phyloP scores from a whole-genome alignment of 2,888 invertebrate species.

The Tanytarsus gracilentus region DNA sequence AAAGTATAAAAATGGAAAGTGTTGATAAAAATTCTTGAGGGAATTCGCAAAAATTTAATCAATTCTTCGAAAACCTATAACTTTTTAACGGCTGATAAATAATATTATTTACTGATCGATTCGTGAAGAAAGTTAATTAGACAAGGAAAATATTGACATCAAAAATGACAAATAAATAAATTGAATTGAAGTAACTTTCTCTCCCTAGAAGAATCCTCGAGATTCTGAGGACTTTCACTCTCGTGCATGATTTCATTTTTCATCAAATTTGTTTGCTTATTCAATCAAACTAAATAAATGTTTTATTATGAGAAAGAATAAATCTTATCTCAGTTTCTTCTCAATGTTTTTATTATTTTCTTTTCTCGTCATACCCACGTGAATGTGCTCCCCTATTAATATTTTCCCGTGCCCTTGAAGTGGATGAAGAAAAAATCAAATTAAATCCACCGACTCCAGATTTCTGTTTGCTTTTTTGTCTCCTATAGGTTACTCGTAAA shows the following conservation, averaged over 20 bases:
- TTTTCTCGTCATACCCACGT: too few species aligned
- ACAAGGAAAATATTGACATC: slow-evolving; percentile 6
- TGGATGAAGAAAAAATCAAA: too few species aligned
- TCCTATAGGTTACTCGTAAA: too few species aligned
- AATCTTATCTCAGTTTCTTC: slow-evolving; percentile 18
- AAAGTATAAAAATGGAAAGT: too few species aligned
- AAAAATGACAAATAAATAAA: background rate
- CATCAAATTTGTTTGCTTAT: slow-evolving; percentile 28
- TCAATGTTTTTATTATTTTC: slow-evolving; percentile 3
- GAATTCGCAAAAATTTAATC: background rate
- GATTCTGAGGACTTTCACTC: background rate
- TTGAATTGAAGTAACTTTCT: background rate
- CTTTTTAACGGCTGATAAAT: too few species aligned
- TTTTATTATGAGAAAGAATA: slow-evolving; percentile 14
- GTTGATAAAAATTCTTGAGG: background rate
- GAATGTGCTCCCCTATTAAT: too few species aligned
- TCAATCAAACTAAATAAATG: slow-evolving; percentile 27
- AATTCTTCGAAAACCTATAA: too few species aligned
- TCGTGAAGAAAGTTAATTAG: slow-evolving; percentile 17
- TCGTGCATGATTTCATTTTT: slow-evolving; percentile 22
- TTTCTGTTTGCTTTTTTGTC: too few species aligned
- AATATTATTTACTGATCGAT: too few species aligned
- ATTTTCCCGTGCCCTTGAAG: too few species aligned
- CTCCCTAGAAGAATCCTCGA: background rate
- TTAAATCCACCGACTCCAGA: too few species aligned